These are phyloP conservation scores for Torymus aiolomorphi DNA, from an alignment of 2,888 invertebrate species.

Conservation along the genomic window DNA sequence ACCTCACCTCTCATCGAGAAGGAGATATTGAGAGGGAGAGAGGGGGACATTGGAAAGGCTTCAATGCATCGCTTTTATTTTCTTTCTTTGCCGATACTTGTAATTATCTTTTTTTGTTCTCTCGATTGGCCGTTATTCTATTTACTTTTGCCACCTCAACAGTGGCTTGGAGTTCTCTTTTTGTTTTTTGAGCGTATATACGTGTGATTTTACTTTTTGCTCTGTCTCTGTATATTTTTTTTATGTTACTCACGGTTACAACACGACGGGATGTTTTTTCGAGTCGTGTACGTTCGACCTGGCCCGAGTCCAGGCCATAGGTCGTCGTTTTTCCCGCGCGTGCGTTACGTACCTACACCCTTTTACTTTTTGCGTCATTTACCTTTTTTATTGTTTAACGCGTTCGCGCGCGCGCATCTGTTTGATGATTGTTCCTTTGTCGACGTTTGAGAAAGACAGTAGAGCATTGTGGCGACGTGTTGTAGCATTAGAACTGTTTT, in stretches of 20 bases:
- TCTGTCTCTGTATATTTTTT: conserved; percentile 33
- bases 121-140: conserved; percentile 35
- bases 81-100: conserved; percentile 50
- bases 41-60: conserved; percentile 59
- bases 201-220: conserved; percentile 61
- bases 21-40: background rate
- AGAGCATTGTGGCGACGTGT: background rate
- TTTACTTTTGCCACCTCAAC: conserved; percentile 29
- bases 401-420: background rate
- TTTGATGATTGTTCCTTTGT: too few species aligned
- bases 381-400: background rate
- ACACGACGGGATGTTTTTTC: conserved; percentile 8
- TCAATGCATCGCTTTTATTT: conserved; percentile 68
- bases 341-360: too few species aligned
- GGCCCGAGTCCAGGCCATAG: conserved; percentile 11
- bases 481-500: background rate
- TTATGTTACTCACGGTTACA: conserved; percentile 52
- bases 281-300: background rate
- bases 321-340: background rate
- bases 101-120: conserved; percentile 16
- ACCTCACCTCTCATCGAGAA: too few species aligned
- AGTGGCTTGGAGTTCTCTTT: conserved; percentile 41
- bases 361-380: background rate
- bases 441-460: too few species aligned
- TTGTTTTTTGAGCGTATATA: background rate